Evolutionary conservation across 2,797 vertebrate species (phyloP).

Genomic region (Odontamblyopus lacepedii): DNA sequence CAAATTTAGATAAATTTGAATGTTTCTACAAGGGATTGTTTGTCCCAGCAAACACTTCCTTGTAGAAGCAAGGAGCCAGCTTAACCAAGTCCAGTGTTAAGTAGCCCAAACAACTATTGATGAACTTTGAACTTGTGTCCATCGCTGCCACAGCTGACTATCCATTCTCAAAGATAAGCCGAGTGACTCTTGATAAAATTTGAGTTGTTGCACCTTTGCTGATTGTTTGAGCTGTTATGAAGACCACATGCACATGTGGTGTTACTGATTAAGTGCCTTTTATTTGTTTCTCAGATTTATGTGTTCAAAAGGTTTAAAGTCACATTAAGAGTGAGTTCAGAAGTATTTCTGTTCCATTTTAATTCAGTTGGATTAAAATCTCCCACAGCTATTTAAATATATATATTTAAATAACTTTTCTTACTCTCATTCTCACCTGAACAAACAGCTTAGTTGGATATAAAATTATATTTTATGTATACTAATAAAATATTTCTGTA

Average conservation of each 20-base stretch:
- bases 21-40: not conserved
- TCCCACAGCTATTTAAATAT: not conserved
- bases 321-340: not conserved
- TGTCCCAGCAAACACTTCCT: not conserved
- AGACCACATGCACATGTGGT: not conserved
- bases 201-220: not conserved
- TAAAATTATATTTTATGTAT: not conserved
- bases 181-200: not conserved
- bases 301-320: not conserved
- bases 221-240: not conserved
- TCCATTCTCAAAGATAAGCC: not conserved
- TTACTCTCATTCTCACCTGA: not conserved
- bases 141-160: not conserved
- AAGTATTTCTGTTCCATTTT: not conserved
- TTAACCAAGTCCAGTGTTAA: not conserved
- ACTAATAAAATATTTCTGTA: not conserved
- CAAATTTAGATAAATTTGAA: not conserved
- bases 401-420: not conserved
- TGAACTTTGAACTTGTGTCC: not conserved
- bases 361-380: too few relatives aligned
- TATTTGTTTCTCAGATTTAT: not conserved
- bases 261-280: conserved; percentile 5
- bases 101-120: not conserved
- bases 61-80: not conserved
- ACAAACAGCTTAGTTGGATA: not conserved